Evolutionary conservation across 2,113 vertebrate genomes (phyloP), one percentile per base, ranked within the genome.

Genomic region (Megalops atlanticus): DNA sequence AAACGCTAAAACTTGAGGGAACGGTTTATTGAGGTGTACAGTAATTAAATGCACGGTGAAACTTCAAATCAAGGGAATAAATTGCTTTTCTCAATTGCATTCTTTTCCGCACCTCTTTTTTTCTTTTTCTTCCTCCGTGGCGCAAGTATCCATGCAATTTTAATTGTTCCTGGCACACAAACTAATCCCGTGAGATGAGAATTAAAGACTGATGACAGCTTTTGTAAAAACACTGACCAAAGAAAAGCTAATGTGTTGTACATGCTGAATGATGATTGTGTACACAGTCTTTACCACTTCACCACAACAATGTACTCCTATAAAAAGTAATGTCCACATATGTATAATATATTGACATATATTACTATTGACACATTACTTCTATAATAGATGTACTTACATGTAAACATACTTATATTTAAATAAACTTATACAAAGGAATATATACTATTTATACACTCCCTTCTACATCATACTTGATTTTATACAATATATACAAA

Each of bases 11-110:
- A 92, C 89, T 87, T 88, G 14, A 79, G 86, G 85, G 91, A 90
- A 89, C 91, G 82, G 89, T 91, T 89, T 86, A 89, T 81, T 87
- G 87, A 88, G 85, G 80, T 77, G 85, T 64, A 64, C 58, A 64
- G 58, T 90, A 92, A 92, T 93, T 91, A 93, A 93, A 91, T 90
- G 88, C 83, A 83, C 83, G 43, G 85, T 82, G 78, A 91, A 94
- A 92, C 92, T 92, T 92, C 92, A 92, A 91, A 93, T 90, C 86
- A 81, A 81, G 88, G 87, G 91, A 91, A 93, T 92, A 91, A 92
- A 93, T 91, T 87, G 88, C 86, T 92, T 93, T 93, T 92, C 90
- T 86, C 85, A 90, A 87, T 92, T 89, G 88, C 80, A 77, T 86
- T 87, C 18, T 45, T 80, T 81, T 85, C 82, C 84, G 83, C 84